phyloP scores from a whole-genome alignment of 2,113 vertebrate species.

The Semicossyphus pulcher region DNA sequence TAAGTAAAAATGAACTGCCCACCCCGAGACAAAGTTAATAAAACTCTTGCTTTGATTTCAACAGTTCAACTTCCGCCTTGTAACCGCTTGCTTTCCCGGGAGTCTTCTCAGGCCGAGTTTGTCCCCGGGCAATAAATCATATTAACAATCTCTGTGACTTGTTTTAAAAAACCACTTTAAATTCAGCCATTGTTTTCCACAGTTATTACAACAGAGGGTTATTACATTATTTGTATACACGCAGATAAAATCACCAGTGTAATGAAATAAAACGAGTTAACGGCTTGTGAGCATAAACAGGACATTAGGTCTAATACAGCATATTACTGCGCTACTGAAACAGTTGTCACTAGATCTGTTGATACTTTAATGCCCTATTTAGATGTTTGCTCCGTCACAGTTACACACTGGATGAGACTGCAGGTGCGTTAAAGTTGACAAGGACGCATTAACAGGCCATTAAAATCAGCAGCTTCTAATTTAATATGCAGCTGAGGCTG shows the following conservation, averaged over 20 bases:
- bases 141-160: background rate
- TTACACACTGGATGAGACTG: background rate
- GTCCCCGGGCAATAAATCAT: background rate
- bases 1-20: too few relatives aligned
- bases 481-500: conserved; percentile 19
- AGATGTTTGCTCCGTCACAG: background rate
- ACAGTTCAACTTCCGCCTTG: background rate
- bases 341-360: background rate
- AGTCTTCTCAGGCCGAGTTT: background rate
- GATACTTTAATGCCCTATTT: background rate
- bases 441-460: background rate
- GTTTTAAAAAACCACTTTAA: background rate
- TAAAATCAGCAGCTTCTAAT: conserved; percentile 32
- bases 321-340: background rate
- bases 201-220: conserved; percentile 19
- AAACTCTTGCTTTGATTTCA: background rate
- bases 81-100: background rate
- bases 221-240: conserved; percentile 13
- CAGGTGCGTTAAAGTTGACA: background rate
- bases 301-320: background rate
- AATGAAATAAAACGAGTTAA: conserved; percentile 12
- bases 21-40: background rate
- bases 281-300: background rate
- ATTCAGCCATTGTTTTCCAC: background rate
- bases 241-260: background rate